phyloP scores from a whole-genome alignment of 2,888 invertebrate genomes.

The Hybos culiciformis region DNA sequence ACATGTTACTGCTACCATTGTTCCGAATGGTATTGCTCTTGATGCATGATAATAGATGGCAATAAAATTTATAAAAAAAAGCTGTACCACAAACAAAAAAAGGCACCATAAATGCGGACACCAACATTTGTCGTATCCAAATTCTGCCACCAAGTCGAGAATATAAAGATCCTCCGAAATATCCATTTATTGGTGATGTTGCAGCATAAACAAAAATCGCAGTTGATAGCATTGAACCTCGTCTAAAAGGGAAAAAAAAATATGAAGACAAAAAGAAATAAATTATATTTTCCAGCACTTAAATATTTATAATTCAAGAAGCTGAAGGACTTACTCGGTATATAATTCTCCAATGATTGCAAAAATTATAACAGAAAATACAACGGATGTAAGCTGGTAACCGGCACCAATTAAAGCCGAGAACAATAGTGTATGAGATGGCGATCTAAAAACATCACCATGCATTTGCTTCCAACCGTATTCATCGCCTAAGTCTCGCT shows the following conservation, averaged over 20 bases:
- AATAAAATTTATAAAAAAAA: conserved; percentile 96
- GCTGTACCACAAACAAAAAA: conserved; percentile 90
- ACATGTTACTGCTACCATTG: conserved; percentile 97
- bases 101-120: conserved; percentile 90
- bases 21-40: conserved; percentile 95
- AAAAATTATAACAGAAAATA: conserved; percentile 86
- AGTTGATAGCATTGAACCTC: conserved; percentile 91
- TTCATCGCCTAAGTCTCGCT: conserved; percentile 95
- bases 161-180: conserved; percentile 94
- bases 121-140: conserved; percentile 97
- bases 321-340: conserved; percentile 65
- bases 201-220: conserved; percentile 98
- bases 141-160: conserved; percentile 87
- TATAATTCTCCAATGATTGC: conserved; percentile 97
- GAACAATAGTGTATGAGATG: conserved; percentile 80
- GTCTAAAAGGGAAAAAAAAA: conserved; percentile 36
- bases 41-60: conserved; percentile 99
- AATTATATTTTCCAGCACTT: too few relatives aligned
- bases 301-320: not conserved
- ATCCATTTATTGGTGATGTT: conserved; percentile 97
- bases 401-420: conserved; percentile 92
- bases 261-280: too few relatives aligned
- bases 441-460: conserved; percentile 96
- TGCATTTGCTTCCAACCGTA: conserved; percentile 99
- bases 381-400: conserved; percentile 83